Conservation (phyloP, 92 coral and sea anemone species). For the Zoanthus solanderi region DNA sequence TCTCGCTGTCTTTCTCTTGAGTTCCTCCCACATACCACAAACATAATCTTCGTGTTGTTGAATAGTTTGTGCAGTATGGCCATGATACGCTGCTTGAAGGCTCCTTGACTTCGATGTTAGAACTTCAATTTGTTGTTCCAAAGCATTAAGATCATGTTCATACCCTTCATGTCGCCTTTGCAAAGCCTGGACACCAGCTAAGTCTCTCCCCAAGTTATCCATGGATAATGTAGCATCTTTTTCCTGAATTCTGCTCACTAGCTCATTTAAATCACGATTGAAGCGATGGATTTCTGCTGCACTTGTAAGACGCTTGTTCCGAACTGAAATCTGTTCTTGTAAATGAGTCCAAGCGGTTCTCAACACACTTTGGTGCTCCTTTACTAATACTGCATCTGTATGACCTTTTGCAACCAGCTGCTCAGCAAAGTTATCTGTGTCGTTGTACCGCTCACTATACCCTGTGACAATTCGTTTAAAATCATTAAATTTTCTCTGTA, state of each 20-base stretch:
- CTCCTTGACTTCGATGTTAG: constrained; percentile 73
- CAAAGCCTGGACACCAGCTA: constrained; percentile 91
- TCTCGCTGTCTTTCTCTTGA: constrained; percentile 77
- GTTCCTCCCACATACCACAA: constrained; percentile 85
- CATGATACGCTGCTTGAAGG: constrained; percentile 87
- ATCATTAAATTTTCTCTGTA: constrained; percentile 90
- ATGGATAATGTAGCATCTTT: constrained; percentile 82
- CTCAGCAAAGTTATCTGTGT: constrained; percentile 92
- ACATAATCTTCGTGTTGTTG: constrained; percentile 86
- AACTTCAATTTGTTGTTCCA: constrained; percentile 75
- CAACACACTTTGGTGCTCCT: constrained; percentile 94
- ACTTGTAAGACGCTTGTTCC: constrained; percentile 88
- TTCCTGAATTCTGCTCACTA: constrained; percentile 89
- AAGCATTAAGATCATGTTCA: constrained; percentile 82
- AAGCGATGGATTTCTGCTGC: constrained; percentile 97
- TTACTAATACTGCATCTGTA: constrained; percentile 89
- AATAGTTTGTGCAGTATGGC: constrained; percentile 92
- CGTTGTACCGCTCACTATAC: constrained; percentile 79
- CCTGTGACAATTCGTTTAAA: constrained; percentile 78
- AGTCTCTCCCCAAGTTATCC: constrained; percentile 94
- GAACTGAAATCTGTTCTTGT: constrained; percentile 83
- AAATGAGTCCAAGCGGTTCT: constrained; percentile 96
- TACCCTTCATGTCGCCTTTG: constrained; percentile 92
- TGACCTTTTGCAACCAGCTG: constrained; percentile 95
- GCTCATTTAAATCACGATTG: constrained; percentile 93